Evolutionary conservation across 2,888 invertebrate species (phyloP), one percentile per base, ranked within the genome.

Genomic region (Galeopsomyia nigrocyanea): DNA sequence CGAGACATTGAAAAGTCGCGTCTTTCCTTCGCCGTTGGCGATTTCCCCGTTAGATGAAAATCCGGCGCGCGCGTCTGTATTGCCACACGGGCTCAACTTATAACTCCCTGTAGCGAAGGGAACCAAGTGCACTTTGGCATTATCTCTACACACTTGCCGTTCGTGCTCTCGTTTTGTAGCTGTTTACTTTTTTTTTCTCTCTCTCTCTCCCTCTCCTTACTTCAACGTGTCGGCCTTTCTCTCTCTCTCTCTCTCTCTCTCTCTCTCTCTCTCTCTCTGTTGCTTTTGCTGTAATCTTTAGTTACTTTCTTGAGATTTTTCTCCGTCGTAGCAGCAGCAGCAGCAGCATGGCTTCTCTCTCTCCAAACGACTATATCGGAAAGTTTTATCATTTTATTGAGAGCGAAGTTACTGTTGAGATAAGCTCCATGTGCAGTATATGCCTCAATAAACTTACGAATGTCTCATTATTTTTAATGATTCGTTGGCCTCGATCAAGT

Each of bases 101-200:
- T 39, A 47, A 71, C 70, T 71, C 70, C 65, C 60, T 13, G n/a
- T 21, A 60, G 47, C 60, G 60, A 22, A 64, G 55, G 46, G 55
- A n/a, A 17, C 46, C 10, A 31, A 22, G 26, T 26, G 21, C 53
- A 26, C 51, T 13, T n/a, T 39, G 49, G 61, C 13, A 66, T 61
- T 66, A 71, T 71, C 49, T 66, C 60, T 66, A 53, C 65, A 50
- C 53, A 10, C 49, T 58, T 46, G 14, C 14, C 16, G 13, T 17
- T 16, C n/a, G 22, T 26, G 22, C 17, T 26, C 39, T 39, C 16
- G 47, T 16, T 16, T 16, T 58, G 26, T 53, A 16, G 49, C 19
- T 10, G 50, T 58, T 16, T 58, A 39, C 17, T 21, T 49, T 22
- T 58, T 58, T 21, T 50, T 49, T 13, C 14, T 22, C 16, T 13